Evolutionary conservation across 37 sponge, comb jelly and placozoan genomes (phyloP).

Genomic region (Axinella damicornis): DNA sequence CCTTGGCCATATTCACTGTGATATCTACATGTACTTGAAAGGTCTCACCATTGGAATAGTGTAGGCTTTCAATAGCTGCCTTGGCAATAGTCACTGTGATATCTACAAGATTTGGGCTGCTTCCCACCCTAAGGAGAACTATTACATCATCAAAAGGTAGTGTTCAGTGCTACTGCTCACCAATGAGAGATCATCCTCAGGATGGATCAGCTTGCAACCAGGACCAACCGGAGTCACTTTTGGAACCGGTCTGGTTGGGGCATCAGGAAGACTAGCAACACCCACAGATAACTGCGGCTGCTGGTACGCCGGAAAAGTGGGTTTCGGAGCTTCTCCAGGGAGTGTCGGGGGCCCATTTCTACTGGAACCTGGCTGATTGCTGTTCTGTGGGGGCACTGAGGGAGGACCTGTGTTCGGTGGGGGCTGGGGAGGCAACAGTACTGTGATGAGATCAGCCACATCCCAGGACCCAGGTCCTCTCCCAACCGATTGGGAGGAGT

Average conservation of each 20-base stretch:
- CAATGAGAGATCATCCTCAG: constrained; percentile 94
- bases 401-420: background rate
- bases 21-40: no score
- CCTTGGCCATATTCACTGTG: no score
- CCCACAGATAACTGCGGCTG: background rate
- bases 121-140: no score
- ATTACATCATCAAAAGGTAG: no score
- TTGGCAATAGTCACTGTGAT: no score
- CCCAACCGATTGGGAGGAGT: background rate
- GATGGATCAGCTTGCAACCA: constrained; percentile 81
- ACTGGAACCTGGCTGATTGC: background rate
- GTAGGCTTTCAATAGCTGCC: no score
- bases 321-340: constrained; percentile 34
- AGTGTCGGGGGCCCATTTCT: background rate
- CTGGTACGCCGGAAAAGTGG: constrained; percentile 69
- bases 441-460: no score
- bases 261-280: constrained; percentile 15
- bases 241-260: constrained; percentile 13
- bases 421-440: background rate
- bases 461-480: no score
- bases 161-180: constrained; percentile 43
- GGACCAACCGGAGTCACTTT: constrained; percentile 73
- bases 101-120: no score
- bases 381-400: background rate
- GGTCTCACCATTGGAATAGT: no score